Evolutionary conservation across 2,888 invertebrate species (phyloP).

Genomic region (Scaptomyza flava): DNA sequence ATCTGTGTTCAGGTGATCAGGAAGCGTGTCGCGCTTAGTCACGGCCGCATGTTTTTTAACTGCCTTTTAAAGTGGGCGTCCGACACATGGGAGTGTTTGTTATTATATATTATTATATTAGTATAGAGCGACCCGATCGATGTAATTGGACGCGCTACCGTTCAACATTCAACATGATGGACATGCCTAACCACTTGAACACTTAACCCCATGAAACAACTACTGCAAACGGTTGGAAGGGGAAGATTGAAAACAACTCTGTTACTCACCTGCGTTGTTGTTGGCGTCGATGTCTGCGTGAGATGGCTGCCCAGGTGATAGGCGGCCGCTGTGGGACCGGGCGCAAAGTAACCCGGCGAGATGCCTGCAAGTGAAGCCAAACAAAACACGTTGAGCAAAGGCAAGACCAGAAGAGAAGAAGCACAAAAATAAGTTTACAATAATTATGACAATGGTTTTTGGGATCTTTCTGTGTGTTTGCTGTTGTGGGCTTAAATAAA

Average conservation of each 20-base stretch:
- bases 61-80: slow-evolving; percentile 80
- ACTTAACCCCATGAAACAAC: slow-evolving; percentile 48
- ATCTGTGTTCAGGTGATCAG: slow-evolving; percentile 47
- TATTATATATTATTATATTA: slow-evolving; percentile 72
- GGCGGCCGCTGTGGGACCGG: slow-evolving; percentile 84
- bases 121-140: slow-evolving; percentile 59
- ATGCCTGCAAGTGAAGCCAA: slow-evolving; percentile 81
- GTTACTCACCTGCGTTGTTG: slow-evolving; percentile 83
- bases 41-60: slow-evolving; percentile 64
- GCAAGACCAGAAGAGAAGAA: slow-evolving; percentile 19
- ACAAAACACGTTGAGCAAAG: slow-evolving; percentile 24
- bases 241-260: background rate
- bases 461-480: slow-evolving; percentile 8
- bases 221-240: slow-evolving; percentile 1
- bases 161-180: slow-evolving; percentile 58
- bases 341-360: slow-evolving; percentile 84
- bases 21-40: slow-evolving; percentile 70
- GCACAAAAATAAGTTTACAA: slow-evolving; percentile 42
- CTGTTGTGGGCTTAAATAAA: slow-evolving; percentile 60
- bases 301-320: slow-evolving; percentile 85
- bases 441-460: slow-evolving; percentile 59
- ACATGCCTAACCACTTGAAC: slow-evolving; percentile 41
- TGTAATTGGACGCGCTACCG: slow-evolving; percentile 76
- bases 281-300: slow-evolving; percentile 83
- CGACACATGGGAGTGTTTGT: slow-evolving; percentile 62